Percentiles rank a stretch among this genome's conserved stretches.
Conservation (phyloP, 2,888 invertebrate species). For the Nymphalis c-album region DNA sequence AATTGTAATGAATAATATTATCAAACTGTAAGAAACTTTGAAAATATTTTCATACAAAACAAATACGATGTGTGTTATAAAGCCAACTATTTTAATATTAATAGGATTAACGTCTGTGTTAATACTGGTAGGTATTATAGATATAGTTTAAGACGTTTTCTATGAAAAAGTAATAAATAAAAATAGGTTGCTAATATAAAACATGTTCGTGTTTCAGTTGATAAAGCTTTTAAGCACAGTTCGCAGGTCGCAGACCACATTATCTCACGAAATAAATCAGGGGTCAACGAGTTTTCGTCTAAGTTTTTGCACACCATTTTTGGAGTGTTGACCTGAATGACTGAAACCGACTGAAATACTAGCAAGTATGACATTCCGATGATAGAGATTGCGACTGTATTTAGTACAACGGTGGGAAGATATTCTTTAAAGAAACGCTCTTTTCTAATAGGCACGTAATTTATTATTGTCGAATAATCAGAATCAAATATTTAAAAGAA, state of each 20-base stretch:
- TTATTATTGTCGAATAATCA: too few relatives aligned
- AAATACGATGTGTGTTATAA: too few relatives aligned
- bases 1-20: too few relatives aligned
- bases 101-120: not conserved
- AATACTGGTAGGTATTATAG: not conserved
- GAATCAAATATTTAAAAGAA: too few relatives aligned
- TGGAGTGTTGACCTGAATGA: constrained; percentile 32
- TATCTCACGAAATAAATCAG: constrained; percentile 64
- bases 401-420: not conserved
- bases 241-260: constrained; percentile 45
- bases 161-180: constrained; percentile 26
- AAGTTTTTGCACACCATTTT: constrained; percentile 46
- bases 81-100: too few relatives aligned
- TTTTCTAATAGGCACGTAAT: too few relatives aligned
- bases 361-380: not conserved
- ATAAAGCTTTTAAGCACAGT: constrained; percentile 46
- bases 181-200: constrained; percentile 35
- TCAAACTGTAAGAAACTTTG: too few relatives aligned
- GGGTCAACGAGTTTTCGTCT: constrained; percentile 51
- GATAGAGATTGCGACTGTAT: not conserved
- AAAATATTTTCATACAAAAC: too few relatives aligned
- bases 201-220: constrained; percentile 48
- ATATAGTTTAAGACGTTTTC: not conserved
- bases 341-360: not conserved
- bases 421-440: not conserved